A percentile compares a stretch with the other conserved stretches of the same genome.
Conservation (phyloP, 2,113 vertebrate species). For the Sarotherodon lohbergeri region DNA sequence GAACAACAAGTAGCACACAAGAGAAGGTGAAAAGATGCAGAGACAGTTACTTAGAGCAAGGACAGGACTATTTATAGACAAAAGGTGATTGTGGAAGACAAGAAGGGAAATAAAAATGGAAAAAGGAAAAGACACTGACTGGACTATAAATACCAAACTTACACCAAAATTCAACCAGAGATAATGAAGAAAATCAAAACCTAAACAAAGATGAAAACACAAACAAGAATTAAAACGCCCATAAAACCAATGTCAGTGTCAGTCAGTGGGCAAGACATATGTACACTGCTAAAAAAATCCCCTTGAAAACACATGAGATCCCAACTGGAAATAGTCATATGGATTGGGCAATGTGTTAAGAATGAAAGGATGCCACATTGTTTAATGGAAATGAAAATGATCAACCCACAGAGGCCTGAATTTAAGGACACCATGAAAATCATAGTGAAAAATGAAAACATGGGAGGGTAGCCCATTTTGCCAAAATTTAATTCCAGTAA, state of each 20-base stretch:
- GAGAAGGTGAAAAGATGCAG: background rate
- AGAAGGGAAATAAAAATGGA: background rate
- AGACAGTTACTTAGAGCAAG: rapidly evolving
- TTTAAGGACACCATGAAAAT: too few species aligned
- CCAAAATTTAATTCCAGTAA: too few species aligned
- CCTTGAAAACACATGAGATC: background rate
- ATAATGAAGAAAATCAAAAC: background rate
- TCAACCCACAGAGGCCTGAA: too few species aligned
- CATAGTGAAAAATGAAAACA: too few species aligned
- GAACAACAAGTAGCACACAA: background rate
- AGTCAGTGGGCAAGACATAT: background rate
- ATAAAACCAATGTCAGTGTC: background rate
- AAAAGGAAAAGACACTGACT: background rate
- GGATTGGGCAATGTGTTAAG: background rate
- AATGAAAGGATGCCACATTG: background rate
- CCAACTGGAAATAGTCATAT: background rate
- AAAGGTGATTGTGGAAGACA: background rate
- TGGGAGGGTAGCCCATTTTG: too few species aligned
- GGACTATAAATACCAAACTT: background rate
- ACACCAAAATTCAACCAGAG: background rate
- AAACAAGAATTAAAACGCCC: background rate
- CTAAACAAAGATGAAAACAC: background rate
- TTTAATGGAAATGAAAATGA: too few species aligned
- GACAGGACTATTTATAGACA: background rate
- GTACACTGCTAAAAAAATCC: too few species aligned